phyloP scores from a whole-genome alignment of 2,888 invertebrate species.

The Cephus pygmeus region DNA sequence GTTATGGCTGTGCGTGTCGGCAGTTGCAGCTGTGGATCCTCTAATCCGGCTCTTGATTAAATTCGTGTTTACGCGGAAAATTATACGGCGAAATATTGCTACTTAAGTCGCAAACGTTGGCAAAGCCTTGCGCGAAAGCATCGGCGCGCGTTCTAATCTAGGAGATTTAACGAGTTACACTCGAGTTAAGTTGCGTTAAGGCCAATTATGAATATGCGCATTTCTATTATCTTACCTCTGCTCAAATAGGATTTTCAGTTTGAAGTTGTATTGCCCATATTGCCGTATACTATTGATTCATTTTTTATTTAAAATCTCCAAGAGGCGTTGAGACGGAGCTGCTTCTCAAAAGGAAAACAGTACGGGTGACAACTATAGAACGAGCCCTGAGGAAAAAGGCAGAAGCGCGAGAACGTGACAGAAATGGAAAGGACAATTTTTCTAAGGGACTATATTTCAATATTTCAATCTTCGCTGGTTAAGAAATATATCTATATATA shows the following conservation, averaged over 20 bases:
- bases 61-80: constrained; percentile 17
- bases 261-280: not conserved
- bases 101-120: constrained; percentile 16
- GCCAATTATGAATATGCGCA: too few relatives aligned
- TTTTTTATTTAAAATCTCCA: too few relatives aligned
- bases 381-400: not conserved
- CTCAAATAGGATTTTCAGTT: not conserved
- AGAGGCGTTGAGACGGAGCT: too few relatives aligned
- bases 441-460: constrained; percentile 18
- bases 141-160: constrained; percentile 13
- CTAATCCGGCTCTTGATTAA: constrained; percentile 19
- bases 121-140: not conserved
- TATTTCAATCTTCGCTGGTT: constrained; percentile 19
- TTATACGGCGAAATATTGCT: constrained; percentile 16
- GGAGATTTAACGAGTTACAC: constrained; percentile 8
- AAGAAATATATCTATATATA: not conserved
- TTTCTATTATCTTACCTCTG: too few relatives aligned
- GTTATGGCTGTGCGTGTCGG: too few relatives aligned
- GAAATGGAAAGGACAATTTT: constrained; percentile 18
- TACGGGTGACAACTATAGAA: not conserved
- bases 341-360: too few relatives aligned
- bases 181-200: too few relatives aligned
- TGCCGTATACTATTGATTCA: too few relatives aligned
- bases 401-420: constrained; percentile 13
- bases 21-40: not conserved